Percentiles rank a stretch among this genome's conserved stretches.
Evolutionary conservation across 2,888 invertebrate species (phyloP).

Genomic region (Craniophora ligustri): DNA sequence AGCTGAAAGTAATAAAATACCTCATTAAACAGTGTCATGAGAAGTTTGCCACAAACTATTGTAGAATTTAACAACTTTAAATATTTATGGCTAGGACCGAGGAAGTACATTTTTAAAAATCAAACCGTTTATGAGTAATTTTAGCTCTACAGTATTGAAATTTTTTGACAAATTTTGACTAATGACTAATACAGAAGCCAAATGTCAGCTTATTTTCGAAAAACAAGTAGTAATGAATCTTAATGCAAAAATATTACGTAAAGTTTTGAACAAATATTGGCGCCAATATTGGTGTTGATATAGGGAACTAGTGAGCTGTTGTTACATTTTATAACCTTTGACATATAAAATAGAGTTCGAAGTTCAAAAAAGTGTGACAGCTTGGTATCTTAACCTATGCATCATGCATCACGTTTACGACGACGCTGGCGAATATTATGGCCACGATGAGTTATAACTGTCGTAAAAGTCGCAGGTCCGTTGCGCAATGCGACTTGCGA

Average conservation of each 20-base stretch:
- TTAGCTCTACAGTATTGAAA: not conserved
- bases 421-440: slow-evolving; percentile 49
- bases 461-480: slow-evolving; percentile 44
- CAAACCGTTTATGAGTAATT: not conserved
- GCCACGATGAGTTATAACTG: slow-evolving; percentile 48
- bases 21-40: no score
- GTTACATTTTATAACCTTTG: slow-evolving; percentile 10
- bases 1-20: not conserved
- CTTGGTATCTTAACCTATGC: slow-evolving; percentile 31
- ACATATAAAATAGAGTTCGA: slow-evolving; percentile 18
- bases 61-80: no score
- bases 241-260: not conserved
- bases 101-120: no score
- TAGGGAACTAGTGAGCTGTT: not conserved
- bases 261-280: not conserved
- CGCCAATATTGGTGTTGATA: not conserved
- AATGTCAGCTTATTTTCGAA: not conserved
- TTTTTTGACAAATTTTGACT: not conserved
- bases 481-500: slow-evolving; percentile 47
- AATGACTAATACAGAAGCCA: not conserved
- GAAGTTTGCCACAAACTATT: no score
- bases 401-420: slow-evolving; percentile 51
- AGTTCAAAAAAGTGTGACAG: slow-evolving; percentile 50
- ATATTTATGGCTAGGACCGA: no score
- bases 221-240: not conserved